phyloP scores from a whole-genome alignment of 1,140 invertebrate genomes.

The Sinella curviseta region DNA sequence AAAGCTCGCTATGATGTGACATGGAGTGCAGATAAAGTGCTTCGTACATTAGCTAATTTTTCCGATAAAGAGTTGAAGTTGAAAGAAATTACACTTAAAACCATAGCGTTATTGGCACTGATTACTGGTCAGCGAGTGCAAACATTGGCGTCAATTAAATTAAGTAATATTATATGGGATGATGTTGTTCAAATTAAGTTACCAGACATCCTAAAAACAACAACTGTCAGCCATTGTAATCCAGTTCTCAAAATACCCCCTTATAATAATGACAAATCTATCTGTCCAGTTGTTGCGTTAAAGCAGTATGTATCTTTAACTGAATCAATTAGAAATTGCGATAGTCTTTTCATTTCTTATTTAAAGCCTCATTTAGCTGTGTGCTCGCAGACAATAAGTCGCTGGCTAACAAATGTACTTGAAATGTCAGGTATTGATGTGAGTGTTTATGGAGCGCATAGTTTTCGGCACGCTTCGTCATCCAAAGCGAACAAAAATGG shows the following conservation, averaged over 20 bases:
- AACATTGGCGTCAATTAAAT: neutral
- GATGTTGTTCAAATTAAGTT: neutral
- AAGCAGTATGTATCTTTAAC: neutral
- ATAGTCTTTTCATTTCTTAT: neutral
- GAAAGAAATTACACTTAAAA: constrained; percentile 1
- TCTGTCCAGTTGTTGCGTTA: neutral
- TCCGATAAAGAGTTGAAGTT: neutral
- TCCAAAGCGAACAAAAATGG: neutral
- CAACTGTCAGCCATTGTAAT: neutral
- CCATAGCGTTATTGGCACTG: neutral
- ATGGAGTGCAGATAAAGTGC: neutral
- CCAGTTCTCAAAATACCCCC: neutral
- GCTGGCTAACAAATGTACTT: neutral
- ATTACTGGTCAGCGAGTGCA: neutral
- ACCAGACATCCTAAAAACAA: neutral
- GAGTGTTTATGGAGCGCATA: neutral
- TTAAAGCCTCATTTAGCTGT: neutral
- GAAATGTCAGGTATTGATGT: neutral
- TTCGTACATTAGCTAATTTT: neutral
- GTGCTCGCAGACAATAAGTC: neutral
- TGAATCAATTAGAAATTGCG: neutral
- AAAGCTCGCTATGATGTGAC: neutral
- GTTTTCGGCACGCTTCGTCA: constrained; percentile 3
- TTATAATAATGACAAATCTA: neutral
- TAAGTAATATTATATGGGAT: neutral